Evolutionary conservation across 1,140 invertebrate genomes (phyloP), one percentile per base, ranked within the genome.

Genomic region (Chrysomallon squamiferum): DNA sequence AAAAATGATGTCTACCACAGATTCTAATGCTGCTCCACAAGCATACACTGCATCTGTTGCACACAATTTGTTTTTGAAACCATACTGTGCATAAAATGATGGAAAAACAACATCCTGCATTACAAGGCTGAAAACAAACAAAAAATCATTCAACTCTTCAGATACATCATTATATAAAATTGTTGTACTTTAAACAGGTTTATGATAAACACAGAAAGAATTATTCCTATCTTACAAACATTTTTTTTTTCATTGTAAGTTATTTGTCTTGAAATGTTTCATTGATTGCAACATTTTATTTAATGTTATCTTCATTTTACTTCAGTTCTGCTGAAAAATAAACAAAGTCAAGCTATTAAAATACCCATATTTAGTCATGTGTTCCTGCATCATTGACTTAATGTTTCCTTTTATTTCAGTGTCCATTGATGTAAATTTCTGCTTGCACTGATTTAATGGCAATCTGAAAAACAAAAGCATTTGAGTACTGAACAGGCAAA

Each of bases 361-460:
- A 50, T 20, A 84, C 83, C 90, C 89, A 81, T 95, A 96, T 81
- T 93, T 94, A 32, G 90, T 90, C 3, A 91, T 90, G 45, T 92
- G 88, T 62, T 91, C 90, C 80, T 94, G 92, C 25, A 89, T 85
- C 82, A 93, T 91, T 35, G 88, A 80, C 61, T 90, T 90, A 69
- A 97, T 91, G 75, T 93, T 91, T 56, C 91, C 90, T 27, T 93
- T 88, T 7, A 96, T 85, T 41, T 89, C 88, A 54, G 96, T 87
- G 85, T 97, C 95, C 95, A 98, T 98, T 9, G 93, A 89, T 22
- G 87, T 83, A 85, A 91, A 98, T 56, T 90, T 90, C 81, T 98
- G 95, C 13, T 89, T 90, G 52, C 94, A 94, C 83, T 98, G 93
- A 56, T 88, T 89, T 52, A 98, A 79, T 2, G 96, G 95, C 70